Conservation (phyloP, 2,888 invertebrate genomes). For the Tinea semifulvella region DNA sequence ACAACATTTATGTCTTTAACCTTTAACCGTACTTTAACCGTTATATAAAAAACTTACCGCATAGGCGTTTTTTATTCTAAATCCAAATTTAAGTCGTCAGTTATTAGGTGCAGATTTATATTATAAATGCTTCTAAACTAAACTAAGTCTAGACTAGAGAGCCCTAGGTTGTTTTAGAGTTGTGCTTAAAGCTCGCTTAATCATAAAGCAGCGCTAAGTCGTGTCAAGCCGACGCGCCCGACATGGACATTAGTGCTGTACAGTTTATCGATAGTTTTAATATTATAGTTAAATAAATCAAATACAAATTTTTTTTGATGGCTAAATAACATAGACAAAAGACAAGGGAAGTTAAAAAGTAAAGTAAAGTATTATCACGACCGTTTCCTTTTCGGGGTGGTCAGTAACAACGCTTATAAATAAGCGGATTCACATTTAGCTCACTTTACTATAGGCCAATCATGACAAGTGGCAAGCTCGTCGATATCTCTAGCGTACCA, state of each 20-base stretch:
- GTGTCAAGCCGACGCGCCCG: background rate
- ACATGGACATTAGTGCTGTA: background rate
- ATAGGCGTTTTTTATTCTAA: no score
- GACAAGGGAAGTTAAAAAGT: background rate
- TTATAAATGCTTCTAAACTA: background rate
- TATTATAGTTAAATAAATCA: background rate
- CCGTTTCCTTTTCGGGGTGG: no score
- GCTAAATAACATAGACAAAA: background rate
- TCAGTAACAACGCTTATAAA: no score
- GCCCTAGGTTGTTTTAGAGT: background rate
- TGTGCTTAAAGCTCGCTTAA: constrained; percentile 8
- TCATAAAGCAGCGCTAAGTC: constrained; percentile 10
- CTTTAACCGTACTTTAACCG: no score
- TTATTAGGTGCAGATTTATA: no score
- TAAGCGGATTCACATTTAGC: no score
- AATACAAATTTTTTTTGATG: background rate
- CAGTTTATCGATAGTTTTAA: background rate
- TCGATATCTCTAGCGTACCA: no score
- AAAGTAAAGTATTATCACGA: no score
- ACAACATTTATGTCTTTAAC: no score
- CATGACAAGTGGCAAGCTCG: no score
- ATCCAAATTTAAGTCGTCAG: background rate
- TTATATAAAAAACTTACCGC: no score
- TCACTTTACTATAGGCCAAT: no score
- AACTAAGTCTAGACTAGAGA: constrained; percentile 9